Evolutionary conservation across 2,797 vertebrate species (phyloP).

Genomic region (Gymnothorax javanicus): DNA sequence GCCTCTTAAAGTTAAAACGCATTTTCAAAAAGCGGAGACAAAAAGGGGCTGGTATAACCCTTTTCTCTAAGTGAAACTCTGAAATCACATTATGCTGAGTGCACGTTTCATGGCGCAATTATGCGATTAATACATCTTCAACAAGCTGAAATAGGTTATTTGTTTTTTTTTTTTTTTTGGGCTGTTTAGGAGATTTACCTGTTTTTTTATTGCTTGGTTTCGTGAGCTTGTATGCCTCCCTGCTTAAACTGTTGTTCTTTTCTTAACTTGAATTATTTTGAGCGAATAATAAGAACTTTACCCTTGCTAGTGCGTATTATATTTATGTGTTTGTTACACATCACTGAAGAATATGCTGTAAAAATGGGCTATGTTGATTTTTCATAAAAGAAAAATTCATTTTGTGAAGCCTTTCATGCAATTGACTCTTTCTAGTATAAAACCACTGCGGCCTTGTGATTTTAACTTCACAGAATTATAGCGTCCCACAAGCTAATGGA

Average conservation of each 20-base stretch:
- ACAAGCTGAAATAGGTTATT: slow-evolving; percentile 39
- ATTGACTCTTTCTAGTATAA: neutral
- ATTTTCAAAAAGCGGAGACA: slow-evolving; percentile 60
- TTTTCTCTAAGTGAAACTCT: slow-evolving; percentile 68
- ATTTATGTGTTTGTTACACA: neutral
- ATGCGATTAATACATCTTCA: slow-evolving; percentile 73
- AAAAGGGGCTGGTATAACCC: slow-evolving; percentile 61
- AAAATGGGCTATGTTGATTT: neutral
- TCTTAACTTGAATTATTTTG: slow-evolving; percentile 7
- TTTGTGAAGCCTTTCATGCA: neutral
- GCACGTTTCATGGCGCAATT: slow-evolving; percentile 71
- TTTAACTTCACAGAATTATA: neutral
- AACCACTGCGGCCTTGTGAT: neutral
- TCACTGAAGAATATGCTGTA: neutral
- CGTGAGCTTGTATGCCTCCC: neutral
- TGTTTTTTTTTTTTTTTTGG: neutral
- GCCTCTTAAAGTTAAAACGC: slow-evolving; percentile 65
- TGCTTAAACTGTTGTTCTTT: neutral
- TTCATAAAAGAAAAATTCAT: neutral
- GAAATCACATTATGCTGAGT: slow-evolving; percentile 69
- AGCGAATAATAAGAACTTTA: neutral
- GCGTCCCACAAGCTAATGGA: neutral
- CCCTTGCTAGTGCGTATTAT: neutral
- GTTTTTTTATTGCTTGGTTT: neutral
- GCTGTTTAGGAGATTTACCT: neutral